Conservation (phyloP, 64 coral and sea anemone species). For the Dendrophyllia cribrosa region DNA sequence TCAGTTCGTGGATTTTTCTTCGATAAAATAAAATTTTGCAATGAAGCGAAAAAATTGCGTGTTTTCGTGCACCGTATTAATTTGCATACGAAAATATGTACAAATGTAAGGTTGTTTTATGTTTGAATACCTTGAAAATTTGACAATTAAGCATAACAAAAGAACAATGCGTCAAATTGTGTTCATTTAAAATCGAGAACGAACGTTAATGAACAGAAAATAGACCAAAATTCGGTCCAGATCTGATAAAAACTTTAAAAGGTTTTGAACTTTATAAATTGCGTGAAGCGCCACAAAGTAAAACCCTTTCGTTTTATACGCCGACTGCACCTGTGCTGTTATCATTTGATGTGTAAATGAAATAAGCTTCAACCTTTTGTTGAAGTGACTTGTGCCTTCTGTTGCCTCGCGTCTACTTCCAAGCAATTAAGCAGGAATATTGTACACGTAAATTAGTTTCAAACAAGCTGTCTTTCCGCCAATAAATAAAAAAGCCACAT, state of each 20-base stretch:
- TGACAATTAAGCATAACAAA: constrained; percentile 10
- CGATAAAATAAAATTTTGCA: background rate
- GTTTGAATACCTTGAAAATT: constrained; percentile 8
- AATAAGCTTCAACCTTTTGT: background rate
- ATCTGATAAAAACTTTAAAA: background rate
- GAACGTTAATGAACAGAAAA: background rate
- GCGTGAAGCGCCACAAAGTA: no score
- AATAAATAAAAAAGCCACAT: background rate
- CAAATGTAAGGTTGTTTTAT: background rate
- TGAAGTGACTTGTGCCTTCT: background rate
- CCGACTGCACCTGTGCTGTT: background rate
- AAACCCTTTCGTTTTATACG: no score
- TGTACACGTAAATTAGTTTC: background rate
- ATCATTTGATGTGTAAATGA: background rate
- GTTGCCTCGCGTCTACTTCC: background rate
- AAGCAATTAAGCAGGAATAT: background rate
- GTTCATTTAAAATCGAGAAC: background rate
- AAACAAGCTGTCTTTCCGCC: background rate
- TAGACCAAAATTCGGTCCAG: background rate
- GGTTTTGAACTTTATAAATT: no score
- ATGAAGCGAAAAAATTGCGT: background rate
- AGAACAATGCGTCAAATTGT: constrained; percentile 10
- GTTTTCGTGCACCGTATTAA: no score
- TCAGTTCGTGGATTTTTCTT: no score
- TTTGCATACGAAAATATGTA: constrained; percentile 27